A percentile compares a stretch with the other conserved stretches of the same genome.
Conservation (phyloP, 2,113 vertebrate genomes). For the Amphiprion percula region DNA sequence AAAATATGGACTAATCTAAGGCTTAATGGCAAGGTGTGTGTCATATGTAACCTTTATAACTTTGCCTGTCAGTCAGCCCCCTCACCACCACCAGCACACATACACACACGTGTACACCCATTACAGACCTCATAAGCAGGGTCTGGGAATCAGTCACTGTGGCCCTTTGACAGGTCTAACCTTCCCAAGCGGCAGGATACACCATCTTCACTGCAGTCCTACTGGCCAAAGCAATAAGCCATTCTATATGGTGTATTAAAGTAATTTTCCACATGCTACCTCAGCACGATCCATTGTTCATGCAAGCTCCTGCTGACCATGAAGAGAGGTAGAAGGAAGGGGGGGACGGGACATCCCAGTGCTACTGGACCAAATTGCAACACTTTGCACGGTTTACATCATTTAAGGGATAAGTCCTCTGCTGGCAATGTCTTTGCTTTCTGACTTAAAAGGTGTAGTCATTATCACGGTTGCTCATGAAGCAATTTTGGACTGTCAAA, state of each 20-base stretch:
- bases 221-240: constrained; percentile 99
- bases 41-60: constrained; percentile 98
- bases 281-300: constrained; percentile 99
- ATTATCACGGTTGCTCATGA: constrained; percentile 91
- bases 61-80: constrained; percentile 90
- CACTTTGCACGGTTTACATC: constrained; percentile 92
- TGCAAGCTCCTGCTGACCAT: constrained; percentile 98
- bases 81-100: constrained; percentile 30
- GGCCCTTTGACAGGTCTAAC: constrained; percentile 96
- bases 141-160: constrained; percentile 93
- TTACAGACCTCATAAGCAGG: constrained; percentile 97
- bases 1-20: constrained; percentile 90
- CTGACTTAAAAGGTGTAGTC: constrained; percentile 86
- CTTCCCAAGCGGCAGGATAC: constrained; percentile 97
- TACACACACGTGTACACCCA: constrained; percentile 78
- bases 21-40: constrained; percentile 91
- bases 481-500: constrained; percentile 91
- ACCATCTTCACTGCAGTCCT: constrained; percentile 96
- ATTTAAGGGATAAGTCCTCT: constrained; percentile 90
- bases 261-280: constrained; percentile 99
- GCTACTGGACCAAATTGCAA: constrained; percentile 91
- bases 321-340: constrained; percentile 62
- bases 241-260: constrained; percentile 99
- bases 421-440: constrained; percentile 83
- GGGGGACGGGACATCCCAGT: constrained; percentile 63